These are phyloP conservation scores for Noctuana brunneofusca DNA, from an alignment of 2,888 invertebrate species.

Conservation along the genomic window DNA sequence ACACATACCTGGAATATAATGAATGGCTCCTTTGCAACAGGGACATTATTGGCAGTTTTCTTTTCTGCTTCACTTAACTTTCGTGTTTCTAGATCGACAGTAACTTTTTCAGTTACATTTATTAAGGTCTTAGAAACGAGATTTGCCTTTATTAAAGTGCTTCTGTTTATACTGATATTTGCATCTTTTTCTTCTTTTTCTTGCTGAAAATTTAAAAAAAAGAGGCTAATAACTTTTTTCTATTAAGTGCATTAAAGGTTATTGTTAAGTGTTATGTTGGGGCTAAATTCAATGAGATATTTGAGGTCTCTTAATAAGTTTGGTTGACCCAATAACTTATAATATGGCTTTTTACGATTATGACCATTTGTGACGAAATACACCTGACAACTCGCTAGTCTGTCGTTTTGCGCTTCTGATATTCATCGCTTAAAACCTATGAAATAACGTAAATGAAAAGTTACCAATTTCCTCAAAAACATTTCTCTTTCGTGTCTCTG, in stretches of 20 bases:
- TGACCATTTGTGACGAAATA: no score
- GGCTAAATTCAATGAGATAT: no score
- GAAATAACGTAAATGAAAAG: background rate
- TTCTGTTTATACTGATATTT: conserved; percentile 58
- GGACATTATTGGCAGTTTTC: conserved; percentile 60
- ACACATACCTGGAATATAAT: conserved; percentile 65
- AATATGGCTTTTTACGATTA: no score
- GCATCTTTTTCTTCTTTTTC: conserved; percentile 56
- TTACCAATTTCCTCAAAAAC: conserved; percentile 85
- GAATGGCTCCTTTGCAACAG: conserved; percentile 73
- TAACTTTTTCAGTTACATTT: conserved; percentile 49
- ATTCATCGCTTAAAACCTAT: no score
- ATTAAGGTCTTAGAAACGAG: conserved; percentile 62
- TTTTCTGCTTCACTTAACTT: conserved; percentile 50
- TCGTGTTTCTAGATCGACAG: conserved; percentile 41
- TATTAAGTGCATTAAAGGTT: no score
- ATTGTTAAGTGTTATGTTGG: no score
- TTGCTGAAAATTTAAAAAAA: conserved; percentile 52
- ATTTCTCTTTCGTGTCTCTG: conserved; percentile 91
- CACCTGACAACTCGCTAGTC: no score
- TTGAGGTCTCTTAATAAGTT: no score
- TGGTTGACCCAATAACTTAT: no score
- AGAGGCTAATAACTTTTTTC: background rate
- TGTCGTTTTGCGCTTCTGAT: no score
- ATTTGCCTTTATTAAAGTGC: conserved; percentile 69